These are phyloP conservation scores for Rhipidura dahli DNA, from an alignment of 2,113 vertebrate genomes.

Conservation along the genomic window DNA sequence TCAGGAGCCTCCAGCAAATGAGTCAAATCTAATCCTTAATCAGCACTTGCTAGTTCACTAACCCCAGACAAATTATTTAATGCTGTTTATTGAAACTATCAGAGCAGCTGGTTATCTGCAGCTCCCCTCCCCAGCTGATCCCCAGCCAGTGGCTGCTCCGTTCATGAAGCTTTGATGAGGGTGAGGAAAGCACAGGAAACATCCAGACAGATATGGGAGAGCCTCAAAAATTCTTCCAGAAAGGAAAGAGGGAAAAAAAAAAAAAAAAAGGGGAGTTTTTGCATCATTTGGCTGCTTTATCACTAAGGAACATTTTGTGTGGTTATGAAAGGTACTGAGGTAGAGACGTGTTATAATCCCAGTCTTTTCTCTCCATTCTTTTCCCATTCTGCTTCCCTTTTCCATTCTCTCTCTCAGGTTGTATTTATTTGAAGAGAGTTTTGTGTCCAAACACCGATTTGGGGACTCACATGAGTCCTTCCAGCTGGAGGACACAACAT, in stretches of 20 bases:
- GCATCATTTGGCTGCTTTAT: neutral
- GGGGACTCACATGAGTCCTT: neutral
- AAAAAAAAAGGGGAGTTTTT: neutral
- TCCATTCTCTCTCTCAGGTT: neutral
- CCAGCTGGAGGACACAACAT: neutral
- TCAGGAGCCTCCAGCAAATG: neutral
- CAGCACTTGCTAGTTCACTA: neutral
- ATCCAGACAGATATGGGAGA: accelerated
- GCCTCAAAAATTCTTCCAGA: neutral
- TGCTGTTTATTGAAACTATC: neutral
- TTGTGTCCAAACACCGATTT: neutral
- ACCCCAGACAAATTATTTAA: neutral
- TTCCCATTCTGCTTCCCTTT: neutral
- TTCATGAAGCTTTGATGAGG: neutral
- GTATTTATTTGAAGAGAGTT: neutral
- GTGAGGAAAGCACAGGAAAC: neutral
- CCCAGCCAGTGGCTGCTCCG: neutral
- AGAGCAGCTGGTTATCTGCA: neutral
- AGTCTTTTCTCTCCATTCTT: neutral
- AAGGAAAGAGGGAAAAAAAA: too few species aligned
- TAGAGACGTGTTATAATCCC: too few species aligned
- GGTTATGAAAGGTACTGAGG: neutral
- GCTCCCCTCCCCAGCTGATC: neutral
- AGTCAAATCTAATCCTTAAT: neutral
- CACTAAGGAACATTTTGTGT: neutral